Base-by-base conservation (phyloP, 2,888 invertebrate genomes). In the Adineta ricciae region DNA sequence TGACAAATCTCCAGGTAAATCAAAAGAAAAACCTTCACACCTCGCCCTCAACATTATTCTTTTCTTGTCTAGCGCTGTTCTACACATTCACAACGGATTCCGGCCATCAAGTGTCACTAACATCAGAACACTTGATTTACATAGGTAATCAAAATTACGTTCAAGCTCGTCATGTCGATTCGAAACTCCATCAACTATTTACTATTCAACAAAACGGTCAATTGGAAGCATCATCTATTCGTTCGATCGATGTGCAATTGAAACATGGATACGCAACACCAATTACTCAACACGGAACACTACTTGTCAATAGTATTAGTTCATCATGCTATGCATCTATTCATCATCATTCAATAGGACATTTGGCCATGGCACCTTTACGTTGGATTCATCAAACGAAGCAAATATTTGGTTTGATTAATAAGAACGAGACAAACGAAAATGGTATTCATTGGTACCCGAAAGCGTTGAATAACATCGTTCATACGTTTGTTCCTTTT, bases 311-410 rank as follows among this genome's bases (percentile, higher is more conserved):
- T 41, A 78, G 19, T n/a, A n/a, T 78, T 41, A 41, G 78, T 78
- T 78, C 78, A 78, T 78, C 78, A n/a, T 78, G 78, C 41, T 78
- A 78, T 78, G 38, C 78, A 78, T 41, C 78, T 41, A 41, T 78
- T 78, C 9, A 78, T 78, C 24, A 24, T 78, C 78, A 78, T 78
- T n/a, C 9, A 24, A 41, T 78, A 78, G 78, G 41, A n/a, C 78
- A 78, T n/a, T 2, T 41, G 24, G 78, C 41, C 24, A 41, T 78
- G 78, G 78, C 78, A n/a, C 78, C 78, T 24, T 78, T 78, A 78
- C 38, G 78, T 41, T 78, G 78, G 78, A 11, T 41, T 41, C n/a
- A 78, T n/a, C 41, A 78, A 41, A 24, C n/a, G 5, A 78, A 78
- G 41, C 38, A 78, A 78, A 38, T 41, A 78, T 41, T 78, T 41